phyloP scores from a whole-genome alignment of 2,797 vertebrate genomes.

The Periparus ater region DNA sequence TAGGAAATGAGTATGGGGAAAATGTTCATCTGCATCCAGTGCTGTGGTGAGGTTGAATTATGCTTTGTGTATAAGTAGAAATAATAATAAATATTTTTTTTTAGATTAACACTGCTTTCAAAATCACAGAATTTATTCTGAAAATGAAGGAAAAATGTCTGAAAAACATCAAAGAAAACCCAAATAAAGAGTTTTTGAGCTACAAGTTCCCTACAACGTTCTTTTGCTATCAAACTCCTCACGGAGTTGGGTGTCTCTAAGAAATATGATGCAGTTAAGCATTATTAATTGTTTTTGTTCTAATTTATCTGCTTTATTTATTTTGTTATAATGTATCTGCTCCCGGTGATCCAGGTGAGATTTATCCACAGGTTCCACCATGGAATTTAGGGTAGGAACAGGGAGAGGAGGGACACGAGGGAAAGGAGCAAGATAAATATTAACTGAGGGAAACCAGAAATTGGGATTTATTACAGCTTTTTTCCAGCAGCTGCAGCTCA shows the following conservation, averaged over 20 bases:
- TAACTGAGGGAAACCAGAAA: not conserved
- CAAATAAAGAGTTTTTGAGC: not conserved
- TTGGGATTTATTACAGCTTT: not conserved
- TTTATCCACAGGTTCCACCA: not conserved
- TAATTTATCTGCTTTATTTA: not conserved
- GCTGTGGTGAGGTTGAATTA: not conserved
- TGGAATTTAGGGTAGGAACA: not conserved
- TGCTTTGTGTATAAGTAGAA: not conserved
- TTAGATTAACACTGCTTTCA: not conserved
- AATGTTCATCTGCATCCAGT: rapidly evolving
- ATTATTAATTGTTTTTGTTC: not conserved
- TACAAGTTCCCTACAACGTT: not conserved
- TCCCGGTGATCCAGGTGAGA: not conserved
- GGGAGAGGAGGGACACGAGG: not conserved
- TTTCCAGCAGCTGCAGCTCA: rapidly evolving
- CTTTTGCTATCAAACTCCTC: not conserved
- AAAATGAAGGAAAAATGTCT: not conserved
- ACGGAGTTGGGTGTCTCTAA: not conserved
- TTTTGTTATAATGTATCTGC: too few species aligned
- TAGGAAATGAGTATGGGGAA: not conserved
- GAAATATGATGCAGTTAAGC: not conserved
- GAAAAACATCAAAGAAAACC: rapidly evolving
- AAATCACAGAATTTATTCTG: not conserved
- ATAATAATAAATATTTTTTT: not conserved
- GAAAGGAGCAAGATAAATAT: not conserved